Evolutionary conservation across 2,797 vertebrate genomes (phyloP), one percentile per base, ranked within the genome.

Genomic region (Phrynocephalus vlangalii): DNA sequence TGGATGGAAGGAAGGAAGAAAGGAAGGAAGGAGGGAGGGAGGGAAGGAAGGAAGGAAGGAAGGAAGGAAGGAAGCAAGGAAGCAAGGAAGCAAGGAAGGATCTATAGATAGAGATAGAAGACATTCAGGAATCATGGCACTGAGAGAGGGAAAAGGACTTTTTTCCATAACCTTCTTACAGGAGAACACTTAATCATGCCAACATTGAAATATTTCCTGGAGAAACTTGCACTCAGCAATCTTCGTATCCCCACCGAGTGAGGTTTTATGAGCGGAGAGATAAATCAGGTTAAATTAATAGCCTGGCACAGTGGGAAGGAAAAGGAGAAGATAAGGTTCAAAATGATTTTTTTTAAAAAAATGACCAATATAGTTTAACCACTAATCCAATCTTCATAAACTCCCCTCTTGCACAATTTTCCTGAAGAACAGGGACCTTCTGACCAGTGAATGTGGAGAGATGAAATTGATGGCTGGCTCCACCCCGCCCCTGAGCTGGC

Each of bases 211-310:
- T 87, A 68, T 79, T 79, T 91, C 91, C 83, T 80, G 48, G 85
- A 93, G 89, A 94, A 93, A 90, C 80, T 85, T 2, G 0, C 38
- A 60, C 86, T 93, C 90, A 86, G 86, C 84, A 91, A 1, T 79
- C 76, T 76, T 89, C 92, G 68, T 91, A 92, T 86, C 66, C 22
- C 85, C 90, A 67, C 28, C 87, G 91, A 92, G 90, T 93, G 86
- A 91, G 93, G 90, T 79, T 89, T 81, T 33, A 77, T 33, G 70
- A 90, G 73, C 66, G 71, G 89, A 91, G 91, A 92, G 87, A n/a
- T 26, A 88, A 85, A 87, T 89, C 87, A 6, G 72, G 90, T 86
- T 86, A 93, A 94, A 93, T 94, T 90, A 94, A 93, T 24, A 90
- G 87, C 44, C 82, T 88, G 60, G 86, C 68, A 90, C 89, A 86